A percentile compares a stretch with the other conserved stretches of the same genome.
Conservation (phyloP, 2,888 invertebrate species). For the Pilophorus perplexus region DNA sequence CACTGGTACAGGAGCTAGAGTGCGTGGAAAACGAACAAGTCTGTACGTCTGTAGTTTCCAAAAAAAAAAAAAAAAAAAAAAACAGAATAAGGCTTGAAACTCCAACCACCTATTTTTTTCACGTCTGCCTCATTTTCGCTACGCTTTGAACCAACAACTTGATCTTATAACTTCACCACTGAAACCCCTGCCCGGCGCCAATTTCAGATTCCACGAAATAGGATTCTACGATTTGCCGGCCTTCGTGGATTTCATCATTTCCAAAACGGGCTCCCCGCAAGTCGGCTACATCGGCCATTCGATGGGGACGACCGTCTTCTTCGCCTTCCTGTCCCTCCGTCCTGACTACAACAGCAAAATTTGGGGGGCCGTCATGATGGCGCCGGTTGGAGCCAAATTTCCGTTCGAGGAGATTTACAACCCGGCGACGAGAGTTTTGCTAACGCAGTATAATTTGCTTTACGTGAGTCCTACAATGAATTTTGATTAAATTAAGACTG, state of each 20-base stretch:
- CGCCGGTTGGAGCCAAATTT: constrained; percentile 59
- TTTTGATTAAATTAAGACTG: no score
- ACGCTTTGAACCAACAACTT: no score
- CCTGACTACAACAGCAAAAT: constrained; percentile 66
- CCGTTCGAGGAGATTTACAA: constrained; percentile 51
- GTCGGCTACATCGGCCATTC: constrained; percentile 83
- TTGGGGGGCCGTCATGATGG: constrained; percentile 60
- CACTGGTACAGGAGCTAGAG: no score
- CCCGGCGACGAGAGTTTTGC: neutral
- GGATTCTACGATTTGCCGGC: constrained; percentile 10
- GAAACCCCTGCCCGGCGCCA: no score
- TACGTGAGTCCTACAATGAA: constrained; percentile 26
- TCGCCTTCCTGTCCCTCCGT: constrained; percentile 65
- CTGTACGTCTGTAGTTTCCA: no score
- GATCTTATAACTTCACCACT: no score
- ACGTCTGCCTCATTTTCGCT: no score
- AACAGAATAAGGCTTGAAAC: no score
- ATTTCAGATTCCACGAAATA: constrained; percentile 55
- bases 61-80: no score
- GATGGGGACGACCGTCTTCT: constrained; percentile 78
- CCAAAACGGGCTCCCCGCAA: constrained; percentile 55
- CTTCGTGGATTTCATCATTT: constrained; percentile 52
- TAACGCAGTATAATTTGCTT: neutral
- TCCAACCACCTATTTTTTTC: no score
- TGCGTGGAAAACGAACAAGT: no score